Base-by-base conservation (phyloP, 1,140 invertebrate genomes). In the Caenorhabditis inopinata region DNA sequence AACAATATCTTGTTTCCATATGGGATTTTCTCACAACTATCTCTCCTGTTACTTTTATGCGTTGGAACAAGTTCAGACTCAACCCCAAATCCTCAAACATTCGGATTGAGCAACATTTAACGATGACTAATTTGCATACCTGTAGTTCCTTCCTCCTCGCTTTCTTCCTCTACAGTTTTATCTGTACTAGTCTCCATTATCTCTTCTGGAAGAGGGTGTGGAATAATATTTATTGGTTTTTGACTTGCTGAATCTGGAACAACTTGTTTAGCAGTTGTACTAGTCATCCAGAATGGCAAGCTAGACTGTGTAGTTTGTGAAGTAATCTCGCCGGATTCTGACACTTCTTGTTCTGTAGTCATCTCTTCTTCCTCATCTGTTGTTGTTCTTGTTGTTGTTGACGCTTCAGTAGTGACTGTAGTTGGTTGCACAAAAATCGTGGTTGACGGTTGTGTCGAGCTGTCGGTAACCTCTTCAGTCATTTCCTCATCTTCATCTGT, bases 401-500 rank as follows among this genome's bases (percentile, higher is more conserved):
- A 45, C 9, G 32, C 62, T 35, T 79, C 78, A 0, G 78, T 45
- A 11, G 53, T 76, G 27, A 21, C 0, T 51, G 75, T 78, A 18
- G 49, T 81, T 32, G 51, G 81, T 38, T 80, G 62, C 18, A 32
- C 42, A 51, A 42, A 68, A 12, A 29, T 46, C 32, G 83, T 73
- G 9, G 68, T 80, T 0, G 47, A 27, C 23, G 62, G 25, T 68
- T 68, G 46, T 2, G 78, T 80, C n/a, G 78, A 68, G 49, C 35
- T 49, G n/a, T 45, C 74, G 1, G 32, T 68, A 5, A 46, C 29
- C 38, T 77, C 76, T 27, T 48, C 76, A 16, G 77, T 79, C 74
- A 76, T 84, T 27, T 74, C 32, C 35, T 83, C 82, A 1, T 48
- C 58, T 23, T 83, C 82, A 29, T 58, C 73, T 27, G 81, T 83